Conservation (phyloP, 2,797 vertebrate species). For the Takifugu ocellatus region DNA sequence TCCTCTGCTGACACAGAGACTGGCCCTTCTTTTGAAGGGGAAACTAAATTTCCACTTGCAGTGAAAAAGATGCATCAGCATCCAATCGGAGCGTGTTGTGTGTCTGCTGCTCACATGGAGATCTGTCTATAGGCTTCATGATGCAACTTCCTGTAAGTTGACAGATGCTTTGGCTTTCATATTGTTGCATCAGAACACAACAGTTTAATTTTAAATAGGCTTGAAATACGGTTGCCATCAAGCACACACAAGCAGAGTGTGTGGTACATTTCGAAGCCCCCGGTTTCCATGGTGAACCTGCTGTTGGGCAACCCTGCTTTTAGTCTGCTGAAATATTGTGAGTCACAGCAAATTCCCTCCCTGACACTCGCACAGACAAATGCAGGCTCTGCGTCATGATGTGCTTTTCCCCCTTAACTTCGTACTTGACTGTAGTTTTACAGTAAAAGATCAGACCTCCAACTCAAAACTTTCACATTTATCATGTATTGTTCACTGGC, state of each 20-base stretch:
- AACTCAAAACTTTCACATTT: no score
- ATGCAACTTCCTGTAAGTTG: constrained; percentile 74
- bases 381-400: not conserved
- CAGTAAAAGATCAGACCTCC: not conserved
- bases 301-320: constrained; percentile 43
- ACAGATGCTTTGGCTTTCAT: constrained; percentile 60
- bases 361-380: constrained; percentile 20
- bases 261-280: constrained; percentile 25
- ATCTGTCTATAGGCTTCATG: constrained; percentile 65
- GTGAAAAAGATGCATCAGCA: constrained; percentile 3
- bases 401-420: no score
- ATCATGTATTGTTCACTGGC: no score
- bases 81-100: constrained; percentile 5
- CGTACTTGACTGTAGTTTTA: constrained; percentile 10
- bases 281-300: constrained; percentile 27
- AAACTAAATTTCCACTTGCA: no score
- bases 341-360: constrained; percentile 50
- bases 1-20: constrained; percentile 10
- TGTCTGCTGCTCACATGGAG: constrained; percentile 40
- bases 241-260: constrained; percentile 17
- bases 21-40: not conserved
- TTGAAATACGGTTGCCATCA: constrained; percentile 61
- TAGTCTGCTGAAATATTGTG: constrained; percentile 55
- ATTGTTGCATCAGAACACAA: constrained; percentile 71
- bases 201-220: constrained; percentile 66